These are phyloP conservation scores for Liodrosophila aerea DNA, from an alignment of 2,888 invertebrate species.

Conservation along the genomic window DNA sequence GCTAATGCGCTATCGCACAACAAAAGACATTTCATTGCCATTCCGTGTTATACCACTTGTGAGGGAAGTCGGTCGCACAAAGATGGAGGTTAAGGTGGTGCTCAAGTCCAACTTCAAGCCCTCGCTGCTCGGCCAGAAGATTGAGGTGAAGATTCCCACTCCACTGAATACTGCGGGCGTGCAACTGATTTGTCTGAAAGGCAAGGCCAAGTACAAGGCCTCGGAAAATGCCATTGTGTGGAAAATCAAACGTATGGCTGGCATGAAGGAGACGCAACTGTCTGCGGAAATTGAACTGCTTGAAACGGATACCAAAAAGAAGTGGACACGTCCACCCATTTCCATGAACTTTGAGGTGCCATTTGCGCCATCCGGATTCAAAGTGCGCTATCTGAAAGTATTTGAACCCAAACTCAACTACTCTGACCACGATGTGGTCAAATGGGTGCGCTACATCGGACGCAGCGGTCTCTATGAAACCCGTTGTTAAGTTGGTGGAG, in stretches of 20 bases:
- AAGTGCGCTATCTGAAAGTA: conserved; percentile 99
- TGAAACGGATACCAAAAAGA: conserved; percentile 99
- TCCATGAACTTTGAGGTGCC: conserved; percentile 99
- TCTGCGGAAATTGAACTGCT: conserved; percentile 99
- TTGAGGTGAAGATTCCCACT: conserved; percentile 99
- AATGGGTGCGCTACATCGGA: conserved; percentile 99
- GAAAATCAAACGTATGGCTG: conserved; percentile 97
- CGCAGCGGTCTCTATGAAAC: conserved; percentile 99
- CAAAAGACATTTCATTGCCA: conserved; percentile 99
- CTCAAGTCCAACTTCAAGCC: conserved; percentile 99
- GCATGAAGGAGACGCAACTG: conserved; percentile 99
- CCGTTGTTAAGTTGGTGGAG: conserved; percentile 88
- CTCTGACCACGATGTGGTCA: conserved; percentile 99
- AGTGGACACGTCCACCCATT: conserved; percentile 99
- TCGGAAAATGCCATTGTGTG: conserved; percentile 99
- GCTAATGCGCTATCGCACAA: conserved; percentile 99
- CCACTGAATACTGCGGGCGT: conserved; percentile 99
- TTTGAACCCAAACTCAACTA: conserved; percentile 99
- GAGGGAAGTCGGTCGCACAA: conserved; percentile 98
- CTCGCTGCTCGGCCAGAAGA: conserved; percentile 98
- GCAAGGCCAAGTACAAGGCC: conserved; percentile 99
- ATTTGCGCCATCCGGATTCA: conserved; percentile 99
- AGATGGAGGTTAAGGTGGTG: conserved; percentile 99
- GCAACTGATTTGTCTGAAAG: conserved; percentile 98
- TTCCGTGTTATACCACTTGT: conserved; percentile 99